Evolutionary conservation across 2,888 invertebrate genomes (phyloP).

Genomic region (Plebejus anna): DNA sequence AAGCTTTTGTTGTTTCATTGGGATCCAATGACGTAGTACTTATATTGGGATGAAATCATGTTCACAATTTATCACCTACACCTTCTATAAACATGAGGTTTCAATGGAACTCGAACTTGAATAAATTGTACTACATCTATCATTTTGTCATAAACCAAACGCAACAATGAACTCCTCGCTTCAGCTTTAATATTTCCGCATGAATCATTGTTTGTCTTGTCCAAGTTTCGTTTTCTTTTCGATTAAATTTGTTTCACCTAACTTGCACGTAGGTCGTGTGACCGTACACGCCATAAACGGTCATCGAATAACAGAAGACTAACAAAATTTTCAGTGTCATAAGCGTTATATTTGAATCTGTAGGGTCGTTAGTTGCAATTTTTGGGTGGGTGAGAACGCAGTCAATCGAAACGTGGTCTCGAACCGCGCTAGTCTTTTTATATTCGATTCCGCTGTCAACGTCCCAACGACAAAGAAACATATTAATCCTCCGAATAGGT

Average conservation of each 20-base stretch:
- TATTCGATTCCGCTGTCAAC: constrained; percentile 65
- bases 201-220: constrained; percentile 66
- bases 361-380: constrained; percentile 42
- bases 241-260: constrained; percentile 55
- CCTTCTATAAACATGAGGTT: constrained; percentile 38
- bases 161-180: constrained; percentile 52
- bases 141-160: constrained; percentile 27
- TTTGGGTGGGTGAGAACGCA: constrained; percentile 52
- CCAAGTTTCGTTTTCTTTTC: constrained; percentile 55
- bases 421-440: constrained; percentile 46
- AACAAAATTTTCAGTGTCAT: constrained; percentile 58
- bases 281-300: constrained; percentile 44
- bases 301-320: constrained; percentile 65
- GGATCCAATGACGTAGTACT: constrained; percentile 40
- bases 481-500: constrained; percentile 33
- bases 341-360: constrained; percentile 34
- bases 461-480: constrained; percentile 72
- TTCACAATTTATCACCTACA: constrained; percentile 9
- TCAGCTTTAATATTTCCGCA: constrained; percentile 65
- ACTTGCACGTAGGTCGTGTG: constrained; percentile 61
- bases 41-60: constrained; percentile 45
- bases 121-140: constrained; percentile 35
- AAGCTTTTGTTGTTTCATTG: constrained; percentile 68
- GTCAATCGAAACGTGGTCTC: constrained; percentile 51
- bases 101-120: constrained; percentile 56